phyloP scores from a whole-genome alignment of 2,797 vertebrate species.

The Tarsius wallacei region DNA sequence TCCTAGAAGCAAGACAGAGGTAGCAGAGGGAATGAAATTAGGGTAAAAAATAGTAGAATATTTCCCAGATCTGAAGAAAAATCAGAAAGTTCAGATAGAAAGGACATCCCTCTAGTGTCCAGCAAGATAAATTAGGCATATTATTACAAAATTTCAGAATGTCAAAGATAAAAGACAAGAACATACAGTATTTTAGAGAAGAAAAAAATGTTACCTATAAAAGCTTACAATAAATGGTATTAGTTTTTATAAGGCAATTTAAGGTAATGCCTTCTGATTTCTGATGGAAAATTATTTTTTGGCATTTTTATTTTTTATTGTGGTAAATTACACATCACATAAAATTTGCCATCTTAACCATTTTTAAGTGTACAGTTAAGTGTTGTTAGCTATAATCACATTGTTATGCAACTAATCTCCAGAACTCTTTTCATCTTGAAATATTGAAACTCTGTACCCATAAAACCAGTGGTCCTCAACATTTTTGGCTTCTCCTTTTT shows the following conservation, averaged over 20 bases:
- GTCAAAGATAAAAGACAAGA: neutral
- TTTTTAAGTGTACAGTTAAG: neutral
- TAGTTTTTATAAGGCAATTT: neutral
- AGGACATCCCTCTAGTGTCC: neutral
- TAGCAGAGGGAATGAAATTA: neutral
- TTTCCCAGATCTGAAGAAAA: slow-evolving; percentile 7
- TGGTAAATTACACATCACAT: neutral
- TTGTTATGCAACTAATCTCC: neutral
- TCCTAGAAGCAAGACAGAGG: neutral
- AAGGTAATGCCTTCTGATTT: neutral
- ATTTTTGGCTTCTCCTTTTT: too few species aligned
- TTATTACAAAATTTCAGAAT: slow-evolving; percentile 29
- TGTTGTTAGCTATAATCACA: neutral
- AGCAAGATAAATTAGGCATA: neutral
- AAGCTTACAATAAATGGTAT: neutral
- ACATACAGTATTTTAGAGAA: neutral
- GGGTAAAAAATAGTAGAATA: neutral
- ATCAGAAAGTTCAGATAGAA: neutral
- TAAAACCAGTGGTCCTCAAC: neutral
- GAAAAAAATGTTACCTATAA: neutral
- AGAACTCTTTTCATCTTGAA: neutral
- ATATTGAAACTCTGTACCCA: neutral
- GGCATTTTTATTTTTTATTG: neutral
- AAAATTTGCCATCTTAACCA: neutral
- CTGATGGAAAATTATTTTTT: neutral